Base-by-base conservation (phyloP, 2,113 vertebrate species). In the Mungos mungo region DNA sequence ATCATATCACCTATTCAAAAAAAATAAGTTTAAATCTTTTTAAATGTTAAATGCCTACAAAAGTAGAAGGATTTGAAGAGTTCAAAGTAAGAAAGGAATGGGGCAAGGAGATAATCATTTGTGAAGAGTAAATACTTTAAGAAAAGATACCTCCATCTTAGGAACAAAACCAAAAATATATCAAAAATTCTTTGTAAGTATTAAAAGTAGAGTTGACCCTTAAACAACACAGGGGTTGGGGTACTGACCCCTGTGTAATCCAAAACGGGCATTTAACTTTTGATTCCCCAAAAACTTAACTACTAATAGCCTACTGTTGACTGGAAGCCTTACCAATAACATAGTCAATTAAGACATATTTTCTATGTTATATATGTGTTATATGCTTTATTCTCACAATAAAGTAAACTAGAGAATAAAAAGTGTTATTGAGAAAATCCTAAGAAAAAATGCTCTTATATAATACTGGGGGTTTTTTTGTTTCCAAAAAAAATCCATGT, bases 1-100 rank as follows among this genome's bases (percentile, higher is more conserved):
- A 66, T 41, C 31, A 69, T 13, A 38, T 63, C 41, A 82, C 8
- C 9, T 85, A 65, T 45, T 52, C 1, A 19, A 50, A 60, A 91
- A 81, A 81, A n/a, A 33, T 27, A 47, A 38, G 7, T 63, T 85
- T 72, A 92, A 74, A 47, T 77, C 92, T 79, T 79, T 94, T 79
- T 65, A 21, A 63, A 90, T 69, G 31, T 72, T 87, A 71, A 95
- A 93, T 27, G 54, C 29, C 47, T 93, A 68, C 35, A 45, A 81
- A 71, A 86, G 8, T 65, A 50, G 68, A 96, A 94, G 16, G 15
- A 86, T 38, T 14, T 85, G n/a, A 96, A 81, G 25, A 5, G 23
- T 92, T 88, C 66, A 95, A 90, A 87, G 21, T 81, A 81, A 83
- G 18, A 60, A 87, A 80, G 80, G 47, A 76, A 76, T 76, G 18